Evolutionary conservation across 1,140 invertebrate genomes (phyloP), one percentile per base, ranked within the genome.

Genomic region (Drosophila jambulina): DNA sequence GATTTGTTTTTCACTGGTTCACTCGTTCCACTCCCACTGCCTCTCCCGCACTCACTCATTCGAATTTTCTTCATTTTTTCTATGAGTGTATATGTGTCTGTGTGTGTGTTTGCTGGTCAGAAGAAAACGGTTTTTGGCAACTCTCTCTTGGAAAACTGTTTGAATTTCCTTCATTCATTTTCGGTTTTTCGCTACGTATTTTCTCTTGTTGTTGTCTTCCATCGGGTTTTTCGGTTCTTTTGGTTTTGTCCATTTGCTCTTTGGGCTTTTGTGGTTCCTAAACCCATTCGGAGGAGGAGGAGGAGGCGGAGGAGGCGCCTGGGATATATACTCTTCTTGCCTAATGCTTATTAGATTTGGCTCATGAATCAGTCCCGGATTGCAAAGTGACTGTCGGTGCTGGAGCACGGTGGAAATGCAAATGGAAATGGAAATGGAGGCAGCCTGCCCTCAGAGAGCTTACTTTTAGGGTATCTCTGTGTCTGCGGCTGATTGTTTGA

Each of bases 261-360:
- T 75, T 85, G 71, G 57, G 67, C 80, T 75, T 68, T 65, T 46
- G 67, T 49, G 63, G 80, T 74, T 49, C 23, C 48, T 32, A 65
- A 65, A 78, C 62, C 82, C 68, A 74, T 70, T 78, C 27, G 48
- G 71, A 27, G 23, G 15, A 48, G 23, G n/a, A 46, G n/a, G 45
- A 27, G 15, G 10, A 46, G 25, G 19, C 40, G 17, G 21, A 36
- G 36, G 17, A 25, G 38, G 8, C 38, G 15, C 13, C 56, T 32
- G 23, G 45, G 12, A 59, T 36, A 69, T 65, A 43, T 59, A 49
- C 67, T 77, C 53, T 32, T 61, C 42, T 42, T 64, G 84, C 77
- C 80, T 87, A 87, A 87, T 87, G 84, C 84, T 87, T 87, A 87
- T 87, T 87, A 87, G 84, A 88, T 87, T 90, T 84, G 77, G 80